A percentile compares a stretch with the other conserved stretches of the same genome.
Evolutionary conservation across 2,113 vertebrate species (phyloP).

Genomic region (Orthonyx spaldingii): DNA sequence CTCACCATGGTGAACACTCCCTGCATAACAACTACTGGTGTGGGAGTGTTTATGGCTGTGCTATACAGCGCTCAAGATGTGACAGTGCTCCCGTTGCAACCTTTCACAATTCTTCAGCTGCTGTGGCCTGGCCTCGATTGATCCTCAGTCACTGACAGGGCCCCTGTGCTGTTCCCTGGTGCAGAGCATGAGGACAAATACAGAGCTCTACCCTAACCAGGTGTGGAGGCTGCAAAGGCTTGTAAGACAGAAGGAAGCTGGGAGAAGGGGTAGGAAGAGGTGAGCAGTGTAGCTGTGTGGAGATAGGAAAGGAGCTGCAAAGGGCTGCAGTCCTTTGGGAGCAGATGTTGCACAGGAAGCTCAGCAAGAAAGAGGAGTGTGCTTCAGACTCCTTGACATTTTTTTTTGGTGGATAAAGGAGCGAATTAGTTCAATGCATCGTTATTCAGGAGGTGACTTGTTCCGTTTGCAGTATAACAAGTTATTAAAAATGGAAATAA

Average conservation of each 20-base stretch:
- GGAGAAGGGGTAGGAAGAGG: neutral
- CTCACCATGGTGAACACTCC: neutral
- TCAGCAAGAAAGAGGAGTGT: neutral
- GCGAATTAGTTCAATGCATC: neutral
- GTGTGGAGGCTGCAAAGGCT: neutral
- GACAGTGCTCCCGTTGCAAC: accelerated
- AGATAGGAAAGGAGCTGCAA: neutral
- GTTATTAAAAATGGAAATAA: neutral
- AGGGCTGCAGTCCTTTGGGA: neutral
- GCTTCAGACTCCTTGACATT: neutral
- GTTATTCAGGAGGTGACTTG: neutral
- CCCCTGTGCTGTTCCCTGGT: neutral
- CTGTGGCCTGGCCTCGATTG: neutral
- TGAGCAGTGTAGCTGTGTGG: neutral
- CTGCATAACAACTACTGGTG: neutral
- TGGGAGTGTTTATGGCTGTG: neutral
- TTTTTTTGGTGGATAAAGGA: neutral
- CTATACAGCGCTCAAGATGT: neutral
- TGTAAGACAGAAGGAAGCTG: neutral
- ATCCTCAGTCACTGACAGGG: neutral
- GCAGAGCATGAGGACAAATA: accelerated
- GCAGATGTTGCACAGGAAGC: neutral
- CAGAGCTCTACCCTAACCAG: neutral
- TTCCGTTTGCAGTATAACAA: neutral
- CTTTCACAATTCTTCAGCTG: neutral